Base-by-base conservation (phyloP, 2,113 vertebrate genomes). In the Onychorhynchus coronatus region DNA sequence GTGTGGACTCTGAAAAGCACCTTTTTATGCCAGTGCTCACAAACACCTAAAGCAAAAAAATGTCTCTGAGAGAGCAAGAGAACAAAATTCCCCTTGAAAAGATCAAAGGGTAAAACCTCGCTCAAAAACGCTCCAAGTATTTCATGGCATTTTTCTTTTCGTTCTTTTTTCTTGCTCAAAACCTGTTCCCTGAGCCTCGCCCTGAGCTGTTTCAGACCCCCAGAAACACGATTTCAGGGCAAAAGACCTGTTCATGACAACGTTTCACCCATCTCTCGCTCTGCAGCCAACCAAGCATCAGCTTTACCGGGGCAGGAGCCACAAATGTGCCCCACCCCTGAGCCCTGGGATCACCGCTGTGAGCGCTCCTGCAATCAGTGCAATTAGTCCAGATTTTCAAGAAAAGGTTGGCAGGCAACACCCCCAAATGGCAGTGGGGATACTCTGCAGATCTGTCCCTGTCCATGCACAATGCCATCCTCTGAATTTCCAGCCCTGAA, bases 61-160 rank as follows among this genome's bases (percentile, higher is more conserved):
- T 12, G 1, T 16, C 35, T 90, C 65, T 5, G 24, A 75, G 66
- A 71, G 8, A 72, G 10, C 58, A 62, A 72, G 42, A 44, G 11
- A 80, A 58, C 5, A 35, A 83, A 86, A 72, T 30, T 39, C 21
- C 21, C 67, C 79, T 86, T 83, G 42, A 86, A 89, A 91, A 89
- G 10, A 68, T 87, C 73, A 68, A 81, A 70, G 23, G 59, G 49
- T 24, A 61, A 77, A 85, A 20, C 9, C 8, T 35, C 11, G 7
- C n/a, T 87, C 84, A 4, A 63, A 86, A 91, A 70, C 12, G 18
- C 28, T 76, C 8, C 0, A 71, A 66, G 10, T 39, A 42, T 58
- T 82, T 88, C 27, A 52, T 6, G 46, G 31, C 4, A 14, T 76
- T 86, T 65, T 72, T 31, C n/a, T 46, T 68, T 27, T 23, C 33